Evolutionary conservation across 92 coral and sea anemone genomes (phyloP).

Genomic region (Porites rus): DNA sequence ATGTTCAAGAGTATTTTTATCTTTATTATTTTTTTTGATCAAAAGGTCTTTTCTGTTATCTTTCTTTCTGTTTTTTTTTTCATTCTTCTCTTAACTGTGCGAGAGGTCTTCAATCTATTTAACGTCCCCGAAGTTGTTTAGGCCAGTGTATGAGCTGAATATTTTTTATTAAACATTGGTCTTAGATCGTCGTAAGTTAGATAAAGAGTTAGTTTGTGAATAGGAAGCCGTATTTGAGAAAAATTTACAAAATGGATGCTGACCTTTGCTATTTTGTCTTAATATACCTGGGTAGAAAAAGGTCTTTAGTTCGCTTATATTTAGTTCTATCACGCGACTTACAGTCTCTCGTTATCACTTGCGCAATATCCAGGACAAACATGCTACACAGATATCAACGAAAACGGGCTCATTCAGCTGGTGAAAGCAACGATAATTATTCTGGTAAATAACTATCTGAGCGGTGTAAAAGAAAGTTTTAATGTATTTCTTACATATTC

Average conservation of each 20-base stretch:
- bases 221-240: neutral
- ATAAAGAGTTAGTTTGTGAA: neutral
- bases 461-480: constrained; percentile 14
- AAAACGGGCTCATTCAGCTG: neutral
- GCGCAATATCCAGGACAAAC: neutral
- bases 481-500: constrained; percentile 12
- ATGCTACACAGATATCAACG: neutral
- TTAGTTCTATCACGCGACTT: neutral
- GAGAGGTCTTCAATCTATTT: constrained; percentile 30
- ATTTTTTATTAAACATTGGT: neutral
- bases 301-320: neutral
- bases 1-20: neutral
- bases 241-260: neutral
- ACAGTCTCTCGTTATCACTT: neutral
- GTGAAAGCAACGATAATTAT: constrained; percentile 1
- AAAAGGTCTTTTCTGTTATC: neutral
- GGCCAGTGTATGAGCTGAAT: neutral
- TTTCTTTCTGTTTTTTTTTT: neutral
- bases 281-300: neutral
- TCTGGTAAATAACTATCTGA: constrained; percentile 1
- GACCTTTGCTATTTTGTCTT: no score
- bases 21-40: neutral
- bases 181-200: neutral
- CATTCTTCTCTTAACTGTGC: neutral
- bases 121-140: neutral